phyloP scores from a whole-genome alignment of 2,113 vertebrate genomes.

The Phrynosoma blainvillii region DNA sequence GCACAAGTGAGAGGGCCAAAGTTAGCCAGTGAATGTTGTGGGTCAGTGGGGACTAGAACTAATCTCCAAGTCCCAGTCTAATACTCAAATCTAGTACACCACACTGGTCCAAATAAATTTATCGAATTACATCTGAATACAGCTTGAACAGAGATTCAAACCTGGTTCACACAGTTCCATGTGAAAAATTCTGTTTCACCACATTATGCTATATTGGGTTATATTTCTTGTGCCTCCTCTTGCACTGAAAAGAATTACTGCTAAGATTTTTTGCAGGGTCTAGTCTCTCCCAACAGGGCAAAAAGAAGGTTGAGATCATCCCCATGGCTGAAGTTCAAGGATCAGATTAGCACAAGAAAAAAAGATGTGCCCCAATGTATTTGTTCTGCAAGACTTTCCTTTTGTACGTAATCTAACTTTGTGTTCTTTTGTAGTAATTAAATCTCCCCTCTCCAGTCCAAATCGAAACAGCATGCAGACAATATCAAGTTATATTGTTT shows the following conservation, averaged over 20 bases:
- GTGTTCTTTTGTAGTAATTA: constrained; percentile 43
- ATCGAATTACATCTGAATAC: too few relatives aligned
- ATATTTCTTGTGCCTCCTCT: background rate
- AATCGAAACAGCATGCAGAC: constrained; percentile 48
- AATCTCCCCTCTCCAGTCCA: constrained; percentile 54
- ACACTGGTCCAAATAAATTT: too few relatives aligned
- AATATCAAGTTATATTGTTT: constrained; percentile 61
- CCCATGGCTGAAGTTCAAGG: background rate
- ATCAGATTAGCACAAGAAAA: background rate
- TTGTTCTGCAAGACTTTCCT: background rate
- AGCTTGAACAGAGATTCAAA: background rate
- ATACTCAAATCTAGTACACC: too few relatives aligned
- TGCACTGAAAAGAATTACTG: background rate
- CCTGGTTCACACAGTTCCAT: background rate
- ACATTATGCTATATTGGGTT: background rate
- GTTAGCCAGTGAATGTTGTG: too few relatives aligned
- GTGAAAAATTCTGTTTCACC: background rate
- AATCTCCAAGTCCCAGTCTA: too few relatives aligned
- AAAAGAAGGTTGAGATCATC: background rate
- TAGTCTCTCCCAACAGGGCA: background rate
- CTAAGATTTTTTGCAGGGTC: background rate
- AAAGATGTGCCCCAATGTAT: background rate
- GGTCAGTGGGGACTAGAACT: too few relatives aligned
- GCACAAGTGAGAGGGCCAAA: too few relatives aligned
- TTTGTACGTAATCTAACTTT: background rate